Conservation (phyloP, 2,113 vertebrate genomes). For the Notothenia coriiceps region DNA sequence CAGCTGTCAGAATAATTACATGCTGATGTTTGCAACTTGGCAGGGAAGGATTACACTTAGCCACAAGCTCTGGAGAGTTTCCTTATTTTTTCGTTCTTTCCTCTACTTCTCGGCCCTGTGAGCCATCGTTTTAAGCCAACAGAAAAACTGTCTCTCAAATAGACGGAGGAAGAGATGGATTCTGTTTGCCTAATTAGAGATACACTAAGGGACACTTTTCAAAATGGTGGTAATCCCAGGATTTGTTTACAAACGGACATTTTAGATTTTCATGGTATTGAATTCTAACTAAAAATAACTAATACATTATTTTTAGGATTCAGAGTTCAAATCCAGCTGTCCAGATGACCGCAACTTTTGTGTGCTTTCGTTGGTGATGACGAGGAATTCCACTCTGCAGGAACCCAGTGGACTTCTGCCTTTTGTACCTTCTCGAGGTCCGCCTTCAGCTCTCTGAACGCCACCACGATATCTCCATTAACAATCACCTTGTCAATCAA, state of each 20-base stretch:
- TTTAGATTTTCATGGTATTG: neutral
- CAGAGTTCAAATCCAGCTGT: conserved; percentile 56
- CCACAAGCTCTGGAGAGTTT: conserved; percentile 72
- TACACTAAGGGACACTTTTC: conserved; percentile 40
- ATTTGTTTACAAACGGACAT: conserved; percentile 40
- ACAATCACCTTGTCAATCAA: conserved; percentile 92
- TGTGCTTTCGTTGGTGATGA: conserved; percentile 51
- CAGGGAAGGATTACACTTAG: conserved; percentile 65
- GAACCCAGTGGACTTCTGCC: conserved; percentile 89
- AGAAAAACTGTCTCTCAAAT: conserved; percentile 60
- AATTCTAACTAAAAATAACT: neutral
- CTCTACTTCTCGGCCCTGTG: conserved; percentile 13
- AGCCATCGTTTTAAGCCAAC: conserved; percentile 60
- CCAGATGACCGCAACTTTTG: conserved; percentile 57
- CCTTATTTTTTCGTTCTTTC: conserved; percentile 21
- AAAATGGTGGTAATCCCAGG: conserved; percentile 44
- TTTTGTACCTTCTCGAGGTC: conserved; percentile 86
- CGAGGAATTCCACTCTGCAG: conserved; percentile 89
- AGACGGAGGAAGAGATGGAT: conserved; percentile 34
- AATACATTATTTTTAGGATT: neutral
- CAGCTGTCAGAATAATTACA: conserved; percentile 85
- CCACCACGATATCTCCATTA: conserved; percentile 89
- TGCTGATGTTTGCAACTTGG: conserved; percentile 79
- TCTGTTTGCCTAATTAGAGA: conserved; percentile 43
- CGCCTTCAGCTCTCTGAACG: conserved; percentile 89